These are phyloP conservation scores for Poeciliopsis turneri DNA, from an alignment of 2,797 vertebrate genomes.

Conservation along the genomic window DNA sequence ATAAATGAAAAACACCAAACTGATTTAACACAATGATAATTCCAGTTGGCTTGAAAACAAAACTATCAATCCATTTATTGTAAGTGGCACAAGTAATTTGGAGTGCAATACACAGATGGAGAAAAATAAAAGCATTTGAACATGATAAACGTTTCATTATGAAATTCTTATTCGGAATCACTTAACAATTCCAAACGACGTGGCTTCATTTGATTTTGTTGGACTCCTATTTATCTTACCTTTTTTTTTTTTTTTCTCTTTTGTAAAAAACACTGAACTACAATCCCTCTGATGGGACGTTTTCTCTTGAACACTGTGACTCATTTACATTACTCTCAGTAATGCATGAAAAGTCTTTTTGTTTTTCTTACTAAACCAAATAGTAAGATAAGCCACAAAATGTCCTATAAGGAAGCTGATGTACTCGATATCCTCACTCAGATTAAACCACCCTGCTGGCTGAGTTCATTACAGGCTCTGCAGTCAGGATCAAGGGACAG, in stretches of 20 bases:
- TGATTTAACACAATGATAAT: background rate
- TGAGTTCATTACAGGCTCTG: constrained; percentile 22
- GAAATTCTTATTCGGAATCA: background rate
- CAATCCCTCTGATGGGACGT: constrained; percentile 31
- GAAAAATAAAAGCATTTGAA: background rate
- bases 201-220: background rate
- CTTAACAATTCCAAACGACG: background rate
- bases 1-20: constrained; percentile 6
- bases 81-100: background rate
- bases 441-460: constrained; percentile 32
- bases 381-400: constrained; percentile 8
- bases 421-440: constrained; percentile 16
- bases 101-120: background rate
- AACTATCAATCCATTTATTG: background rate
- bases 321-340: constrained; percentile 14
- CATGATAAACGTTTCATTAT: background rate
- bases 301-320: constrained; percentile 17
- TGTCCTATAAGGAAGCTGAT: background rate
- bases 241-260: background rate
- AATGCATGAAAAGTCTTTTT: background rate
- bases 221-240: background rate
- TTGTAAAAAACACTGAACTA: constrained; percentile 2
- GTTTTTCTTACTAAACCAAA: background rate
- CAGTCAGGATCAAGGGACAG: constrained; percentile 22
- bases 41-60: background rate